Base-by-base conservation (phyloP, 2,797 vertebrate species). In the Coccyzus lansbergi region DNA sequence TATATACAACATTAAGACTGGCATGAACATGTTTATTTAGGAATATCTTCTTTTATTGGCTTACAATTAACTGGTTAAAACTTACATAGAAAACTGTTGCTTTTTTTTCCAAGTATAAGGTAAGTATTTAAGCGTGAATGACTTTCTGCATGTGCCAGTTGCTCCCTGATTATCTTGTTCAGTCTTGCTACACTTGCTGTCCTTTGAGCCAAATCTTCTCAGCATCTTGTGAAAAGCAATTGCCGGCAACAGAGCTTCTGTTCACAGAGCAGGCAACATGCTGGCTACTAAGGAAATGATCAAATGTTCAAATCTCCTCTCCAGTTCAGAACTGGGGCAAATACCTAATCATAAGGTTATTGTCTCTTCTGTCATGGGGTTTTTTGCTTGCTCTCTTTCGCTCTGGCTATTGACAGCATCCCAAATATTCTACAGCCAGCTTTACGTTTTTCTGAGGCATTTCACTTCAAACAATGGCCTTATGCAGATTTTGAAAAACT, bases 31-130 rank as follows among this genome's bases (percentile, higher is more conserved):
- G 4, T 68, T 83, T 87, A 38, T 84, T 90, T 85, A 71, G 34
- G 26, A 63, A 5, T 40, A 53, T 21, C 9, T 59, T 92, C 7
- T 79, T 92, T 75, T 77, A 38, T 64, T 58, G 7, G 18, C 25
- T 77, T 93, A 33, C 9, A 67, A 29, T 34, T 58, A 86, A 46
- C 34, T 36, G 33, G 12, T 78, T 81, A 89, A 92, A 94, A 68
- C 8, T 34, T 9, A 33, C 26, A 53, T 4, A 60, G 29, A 75
- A 62, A 78, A 28, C 15, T 18, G 16, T 3, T 42, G n/a, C 1
- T 0, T 38, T 0, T 2, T 36, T 16, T 3, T 9, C 16, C 14
- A 48, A 67, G 26, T 76, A 65, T 15, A 55, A 62, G 44, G 18
- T 8, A 70, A 70, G 2, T 46, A 46, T 86, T 77, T 75, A 71